Percentiles rank a stretch among this genome's conserved stretches.
Conservation (phyloP, 1,140 invertebrate species). For the Brachionus rotundiformis region DNA sequence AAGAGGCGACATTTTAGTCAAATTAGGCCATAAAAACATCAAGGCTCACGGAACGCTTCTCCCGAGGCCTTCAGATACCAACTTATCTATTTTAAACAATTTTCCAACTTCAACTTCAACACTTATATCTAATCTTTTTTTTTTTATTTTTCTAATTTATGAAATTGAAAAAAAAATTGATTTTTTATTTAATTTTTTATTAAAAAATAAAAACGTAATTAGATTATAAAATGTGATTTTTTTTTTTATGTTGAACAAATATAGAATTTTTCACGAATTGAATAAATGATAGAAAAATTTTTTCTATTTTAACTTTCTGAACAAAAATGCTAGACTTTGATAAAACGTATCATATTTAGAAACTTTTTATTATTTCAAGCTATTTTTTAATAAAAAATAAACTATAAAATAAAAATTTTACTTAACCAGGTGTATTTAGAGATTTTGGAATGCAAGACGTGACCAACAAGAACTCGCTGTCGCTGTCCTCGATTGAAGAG, state of each 20-base stretch:
- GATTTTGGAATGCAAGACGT: not conserved
- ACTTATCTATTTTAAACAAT: too few species aligned
- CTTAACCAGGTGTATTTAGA: not conserved
- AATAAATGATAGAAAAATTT: constrained; percentile 3
- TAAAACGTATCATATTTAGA: constrained; percentile 34
- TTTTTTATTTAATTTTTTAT: constrained; percentile 10
- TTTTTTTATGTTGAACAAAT: constrained; percentile 25
- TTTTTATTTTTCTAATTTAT: not conserved
- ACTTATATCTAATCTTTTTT: not conserved
- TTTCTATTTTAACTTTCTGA: not conserved
- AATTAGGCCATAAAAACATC: not conserved
- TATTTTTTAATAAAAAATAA: not conserved
- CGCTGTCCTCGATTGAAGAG: not conserved
- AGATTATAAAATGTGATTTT: constrained; percentile 24
- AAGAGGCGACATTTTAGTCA: not conserved
- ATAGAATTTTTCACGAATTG: constrained; percentile 4
- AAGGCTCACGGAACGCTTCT: too few species aligned
- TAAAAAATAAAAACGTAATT: constrained; percentile 11
- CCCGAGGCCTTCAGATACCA: too few species aligned
- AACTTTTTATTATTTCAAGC: constrained; percentile 19
- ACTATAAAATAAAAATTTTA: not conserved
- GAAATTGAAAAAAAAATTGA: constrained; percentile 19
- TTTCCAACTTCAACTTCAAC: too few species aligned
- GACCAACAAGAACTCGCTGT: not conserved
- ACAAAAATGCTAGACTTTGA: constrained; percentile 9